Evolutionary conservation across 2,797 vertebrate genomes (phyloP), one percentile per base, ranked within the genome.

Genomic region (Eospalax fontanierii): DNA sequence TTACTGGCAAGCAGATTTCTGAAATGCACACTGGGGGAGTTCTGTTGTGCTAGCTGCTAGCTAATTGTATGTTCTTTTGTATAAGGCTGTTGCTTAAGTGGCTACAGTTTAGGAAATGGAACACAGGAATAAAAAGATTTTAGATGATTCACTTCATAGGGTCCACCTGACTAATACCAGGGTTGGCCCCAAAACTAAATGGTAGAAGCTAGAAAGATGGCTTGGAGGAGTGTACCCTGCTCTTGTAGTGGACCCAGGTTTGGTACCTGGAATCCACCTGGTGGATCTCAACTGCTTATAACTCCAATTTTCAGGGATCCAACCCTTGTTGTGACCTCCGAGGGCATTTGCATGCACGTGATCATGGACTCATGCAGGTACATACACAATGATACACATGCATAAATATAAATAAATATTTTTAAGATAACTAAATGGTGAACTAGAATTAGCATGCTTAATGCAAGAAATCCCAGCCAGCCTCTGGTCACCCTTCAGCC

Each of bases 1-100:
- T 68, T 4, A n/a, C 46, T 66, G 87, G 35, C 90, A 89, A 87
- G 83, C 35, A 75, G 80, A 92, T 70, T 75, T 43, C 82, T 89
- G 66, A 66, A 73, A 65, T 76, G 35, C 35, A 11, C 14, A 2
- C 46, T 11, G n/a, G 33, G 57, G 28, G 50, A 85, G 63, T 33
- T 26, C 9, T 66, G 73, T 90, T 76, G 1, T 10, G 28, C 30
- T 46, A n/a, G 59, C 80, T 85, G 3, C 65, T n/a, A 65, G 87
- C 78, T 92, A 89, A 95, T 84, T 79, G 15, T 87, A 30, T 66
- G 38, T 70, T 86, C 89, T 95, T 96, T 85, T 93, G 71, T 95
- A 61, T 76, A 82, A 89, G 65, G 90, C 26, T 90, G 65, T 74
- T 95, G 73, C 84, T 87, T 65, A 87, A 90, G 70, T 85, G 89